Conservation (phyloP, 2,113 vertebrate genomes). For the Cinclus mexicanus region DNA sequence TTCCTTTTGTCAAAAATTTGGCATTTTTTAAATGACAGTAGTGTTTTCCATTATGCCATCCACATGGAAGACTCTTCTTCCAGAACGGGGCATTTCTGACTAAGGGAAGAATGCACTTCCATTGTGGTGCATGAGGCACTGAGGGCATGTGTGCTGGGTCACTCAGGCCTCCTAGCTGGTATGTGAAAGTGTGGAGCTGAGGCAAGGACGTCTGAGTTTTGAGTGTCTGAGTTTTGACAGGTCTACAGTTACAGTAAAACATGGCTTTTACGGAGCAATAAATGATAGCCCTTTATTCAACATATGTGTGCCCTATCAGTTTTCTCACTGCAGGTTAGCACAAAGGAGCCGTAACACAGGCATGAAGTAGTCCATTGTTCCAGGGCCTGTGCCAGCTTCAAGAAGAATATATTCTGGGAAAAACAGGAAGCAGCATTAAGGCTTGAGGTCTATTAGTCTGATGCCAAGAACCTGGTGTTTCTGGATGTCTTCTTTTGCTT, state of each 20-base stretch:
- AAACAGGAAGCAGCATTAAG: background rate
- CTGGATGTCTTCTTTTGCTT: background rate
- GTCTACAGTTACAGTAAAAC: background rate
- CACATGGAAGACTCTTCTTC: background rate
- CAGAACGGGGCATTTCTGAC: background rate
- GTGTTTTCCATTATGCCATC: background rate
- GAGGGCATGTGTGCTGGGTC: background rate
- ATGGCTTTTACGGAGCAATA: background rate
- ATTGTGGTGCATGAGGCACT: accelerated
- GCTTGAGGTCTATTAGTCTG: background rate
- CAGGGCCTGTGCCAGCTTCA: background rate
- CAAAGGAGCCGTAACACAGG: background rate
- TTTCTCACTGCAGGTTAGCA: background rate
- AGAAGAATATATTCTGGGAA: background rate
- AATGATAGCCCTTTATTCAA: background rate
- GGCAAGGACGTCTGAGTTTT: no score
- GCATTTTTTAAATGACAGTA: background rate
- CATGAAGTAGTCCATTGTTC: background rate
- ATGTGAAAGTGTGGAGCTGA: background rate
- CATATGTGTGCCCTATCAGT: background rate
- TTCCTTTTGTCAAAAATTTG: background rate
- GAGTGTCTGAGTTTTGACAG: background rate
- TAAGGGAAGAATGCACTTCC: accelerated
- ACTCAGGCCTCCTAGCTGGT: background rate
- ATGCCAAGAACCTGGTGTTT: background rate